Percentiles rank a stretch among this genome's conserved stretches.
Conservation (phyloP, 2,888 invertebrate species). For the Marronus borbonicus region DNA sequence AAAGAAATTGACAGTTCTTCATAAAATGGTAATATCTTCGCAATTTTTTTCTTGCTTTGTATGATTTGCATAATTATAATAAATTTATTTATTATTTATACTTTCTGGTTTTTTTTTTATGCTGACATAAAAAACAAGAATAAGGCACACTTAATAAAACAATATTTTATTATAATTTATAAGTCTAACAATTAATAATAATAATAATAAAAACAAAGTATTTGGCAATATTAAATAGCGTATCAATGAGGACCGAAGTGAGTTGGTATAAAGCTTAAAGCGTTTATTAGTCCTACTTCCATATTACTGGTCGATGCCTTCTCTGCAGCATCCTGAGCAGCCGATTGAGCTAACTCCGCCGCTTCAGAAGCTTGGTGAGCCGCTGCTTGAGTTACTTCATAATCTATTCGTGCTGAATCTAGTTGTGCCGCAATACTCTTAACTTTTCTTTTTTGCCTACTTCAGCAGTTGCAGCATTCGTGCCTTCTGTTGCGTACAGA, state of each 20-base stretch:
- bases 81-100: slow-evolving; percentile 8
- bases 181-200: not conserved
- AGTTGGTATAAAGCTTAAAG: not conserved
- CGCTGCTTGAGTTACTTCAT: slow-evolving; percentile 82
- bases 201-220: not conserved
- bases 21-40: not conserved
- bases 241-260: not conserved
- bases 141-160: too few relatives aligned
- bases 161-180: slow-evolving; percentile 1
- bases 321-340: slow-evolving; percentile 82
- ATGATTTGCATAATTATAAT: not conserved
- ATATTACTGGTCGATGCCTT: slow-evolving; percentile 31
- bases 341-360: slow-evolving; percentile 82
- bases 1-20: slow-evolving; percentile 25
- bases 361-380: slow-evolving; percentile 80
- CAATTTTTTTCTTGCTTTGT: slow-evolving; percentile 5
- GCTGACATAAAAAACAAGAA: too few relatives aligned
- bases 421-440: slow-evolving; percentile 79
- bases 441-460: slow-evolving; percentile 79
- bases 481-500: slow-evolving; percentile 82
- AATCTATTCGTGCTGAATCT: slow-evolving; percentile 80
- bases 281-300: not conserved
- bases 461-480: slow-evolving; percentile 82
- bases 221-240: not conserved
- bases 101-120: too few relatives aligned